Evolutionary conservation across 2,888 invertebrate genomes (phyloP), one percentile per base, ranked within the genome.

Genomic region (Leptothorax acervorum): DNA sequence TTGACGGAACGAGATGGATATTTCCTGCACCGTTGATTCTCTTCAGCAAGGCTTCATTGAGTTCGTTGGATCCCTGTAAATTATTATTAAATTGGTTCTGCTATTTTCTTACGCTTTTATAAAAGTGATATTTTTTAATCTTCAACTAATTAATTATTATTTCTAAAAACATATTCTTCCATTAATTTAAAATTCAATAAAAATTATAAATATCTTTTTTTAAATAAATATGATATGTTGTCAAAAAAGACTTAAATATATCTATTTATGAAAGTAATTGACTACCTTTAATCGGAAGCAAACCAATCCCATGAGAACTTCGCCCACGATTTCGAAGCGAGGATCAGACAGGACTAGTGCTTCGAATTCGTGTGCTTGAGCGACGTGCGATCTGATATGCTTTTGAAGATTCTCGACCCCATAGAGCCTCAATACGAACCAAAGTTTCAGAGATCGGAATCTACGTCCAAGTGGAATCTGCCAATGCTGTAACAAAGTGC

Each of bases 381-480:
- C 96, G 76, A 98, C 97, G 89, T 99, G 99, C 92, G 97, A 97
- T 89, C 99, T 96, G 81, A 99, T 99, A 93, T 97, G 96, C 9
- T 97, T 97, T 93, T 99, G 98, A 0, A 99, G 95, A 92, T 98
- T 98, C 93, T 98, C 97, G 0, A 98, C 96, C 0, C 99, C 99
- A 92, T 98, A 99, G 73, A 98, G 95, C 82, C 99, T 96, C 87
- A 99, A 95, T 0, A 99, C 99, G 93, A 99, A 99, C 99, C 99
- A 99, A 31, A 99, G 95, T 94, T 99, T 99, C 39, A 99, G 95
- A 0, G 99, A 97, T 84, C 99, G 96, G 95, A 99, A 99, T 89
- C 99, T 96, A 86, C 99, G 96, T 0, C 99, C 99, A 51, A 99
- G 95, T 6, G 99, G 99, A 88, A 99, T 99, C 95, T 99, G 99